phyloP scores from a whole-genome alignment of 1,140 invertebrate species.

The Microvelia longipes region DNA sequence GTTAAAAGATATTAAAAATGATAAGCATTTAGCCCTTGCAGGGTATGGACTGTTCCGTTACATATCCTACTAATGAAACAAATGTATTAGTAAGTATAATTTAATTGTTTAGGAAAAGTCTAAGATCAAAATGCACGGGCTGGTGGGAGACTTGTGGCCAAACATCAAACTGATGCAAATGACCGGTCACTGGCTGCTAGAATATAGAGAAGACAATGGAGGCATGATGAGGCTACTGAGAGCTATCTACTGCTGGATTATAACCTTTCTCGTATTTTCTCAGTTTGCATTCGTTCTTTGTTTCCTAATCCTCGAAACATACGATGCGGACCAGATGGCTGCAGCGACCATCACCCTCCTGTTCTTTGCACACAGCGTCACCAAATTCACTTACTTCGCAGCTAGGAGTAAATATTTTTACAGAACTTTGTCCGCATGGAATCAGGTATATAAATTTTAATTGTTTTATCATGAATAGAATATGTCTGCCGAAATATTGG shows the following conservation, averaged over 20 bases:
- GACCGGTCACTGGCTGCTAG: constrained; percentile 58
- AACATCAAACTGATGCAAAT: constrained; percentile 61
- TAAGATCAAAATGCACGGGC: constrained; percentile 38
- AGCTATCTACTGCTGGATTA: constrained; percentile 36
- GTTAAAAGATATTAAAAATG: no score
- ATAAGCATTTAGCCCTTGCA: no score
- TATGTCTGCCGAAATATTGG: no score
- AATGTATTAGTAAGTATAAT: no score
- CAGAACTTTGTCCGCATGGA: constrained; percentile 28
- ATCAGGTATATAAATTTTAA: constrained; percentile 36
- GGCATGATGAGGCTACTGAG: constrained; percentile 33
- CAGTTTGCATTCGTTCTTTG: constrained; percentile 37
- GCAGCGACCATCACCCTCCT: constrained; percentile 65
- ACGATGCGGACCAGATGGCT: constrained; percentile 63
- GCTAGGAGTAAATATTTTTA: constrained; percentile 57
- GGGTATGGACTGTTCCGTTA: no score
- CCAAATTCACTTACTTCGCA: constrained; percentile 56
- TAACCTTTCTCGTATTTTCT: constrained; percentile 16
- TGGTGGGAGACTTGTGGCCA: constrained; percentile 65
- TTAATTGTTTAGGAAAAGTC: neutral
- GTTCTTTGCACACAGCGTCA: constrained; percentile 59
- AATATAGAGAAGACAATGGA: constrained; percentile 41
- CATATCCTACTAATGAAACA: no score
- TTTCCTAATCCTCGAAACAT: constrained; percentile 50
- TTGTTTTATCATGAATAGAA: no score